Conservation (phyloP, 92 coral and sea anemone species). For the Metridium senile region DNA sequence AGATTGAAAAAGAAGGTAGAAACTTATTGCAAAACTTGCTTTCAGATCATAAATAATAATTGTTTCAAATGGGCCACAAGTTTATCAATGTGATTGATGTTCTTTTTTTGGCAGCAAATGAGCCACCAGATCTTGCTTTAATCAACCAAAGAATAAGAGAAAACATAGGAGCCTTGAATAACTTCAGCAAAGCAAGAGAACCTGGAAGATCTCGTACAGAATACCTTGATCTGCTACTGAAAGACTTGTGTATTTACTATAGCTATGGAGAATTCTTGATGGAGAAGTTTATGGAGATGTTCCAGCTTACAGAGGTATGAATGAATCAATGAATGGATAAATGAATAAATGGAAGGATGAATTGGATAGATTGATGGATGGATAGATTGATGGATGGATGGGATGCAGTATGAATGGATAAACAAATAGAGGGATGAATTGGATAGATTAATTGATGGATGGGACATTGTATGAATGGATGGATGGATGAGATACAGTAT, state of each 20-base stretch:
- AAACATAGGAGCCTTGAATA: conserved; percentile 85
- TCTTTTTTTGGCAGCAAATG: conserved; percentile 41
- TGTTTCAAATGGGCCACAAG: background rate
- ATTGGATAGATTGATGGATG: background rate
- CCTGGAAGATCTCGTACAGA: conserved; percentile 91
- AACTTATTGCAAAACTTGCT: background rate
- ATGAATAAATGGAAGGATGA: background rate
- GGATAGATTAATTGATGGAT: background rate
- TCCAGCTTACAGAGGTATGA: conserved; percentile 89
- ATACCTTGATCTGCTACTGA: conserved; percentile 72
- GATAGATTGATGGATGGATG: background rate
- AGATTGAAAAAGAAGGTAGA: conserved; percentile 93
- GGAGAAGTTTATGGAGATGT: conserved; percentile 87
- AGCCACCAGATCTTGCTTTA: conserved; percentile 90
- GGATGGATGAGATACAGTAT: background rate
- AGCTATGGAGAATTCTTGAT: conserved; percentile 92
- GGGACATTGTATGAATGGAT: background rate
- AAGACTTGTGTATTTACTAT: conserved; percentile 86
- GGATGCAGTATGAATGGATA: background rate
- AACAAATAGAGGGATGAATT: background rate
- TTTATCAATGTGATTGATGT: background rate
- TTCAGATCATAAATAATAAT: background rate
- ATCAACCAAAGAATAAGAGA: conserved; percentile 93
- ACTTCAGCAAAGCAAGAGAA: conserved; percentile 82
- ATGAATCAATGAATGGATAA: background rate